These are phyloP conservation scores for Scolopax bukidnonensis DNA, from an alignment of 2,797 vertebrate species.

Conservation along the genomic window DNA sequence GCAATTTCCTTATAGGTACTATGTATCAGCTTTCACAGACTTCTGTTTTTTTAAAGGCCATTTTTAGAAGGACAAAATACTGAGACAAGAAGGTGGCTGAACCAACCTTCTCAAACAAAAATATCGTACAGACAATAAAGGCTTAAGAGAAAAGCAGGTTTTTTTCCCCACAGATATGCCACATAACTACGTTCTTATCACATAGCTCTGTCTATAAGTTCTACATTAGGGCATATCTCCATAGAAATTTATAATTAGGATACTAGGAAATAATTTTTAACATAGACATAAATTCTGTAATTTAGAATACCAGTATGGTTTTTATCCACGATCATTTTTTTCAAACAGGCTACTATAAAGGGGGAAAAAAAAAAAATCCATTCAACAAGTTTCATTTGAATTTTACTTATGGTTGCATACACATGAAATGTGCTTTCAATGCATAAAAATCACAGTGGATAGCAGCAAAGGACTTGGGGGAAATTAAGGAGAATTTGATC, in stretches of 20 bases:
- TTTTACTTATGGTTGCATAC: constrained; percentile 78
- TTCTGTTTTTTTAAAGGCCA: constrained; percentile 47
- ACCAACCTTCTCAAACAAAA: constrained; percentile 34
- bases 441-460: constrained; percentile 87
- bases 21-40: not conserved
- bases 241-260: not conserved
- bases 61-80: constrained; percentile 56
- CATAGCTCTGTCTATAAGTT: constrained; percentile 24
- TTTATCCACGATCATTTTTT: constrained; percentile 11
- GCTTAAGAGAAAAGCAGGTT: constrained; percentile 36
- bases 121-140: constrained; percentile 37
- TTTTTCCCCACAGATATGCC: constrained; percentile 44
- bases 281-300: constrained; percentile 32
- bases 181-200: constrained; percentile 43
- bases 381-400: constrained; percentile 71
- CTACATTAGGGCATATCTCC: constrained; percentile 13
- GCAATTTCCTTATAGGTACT: not conserved
- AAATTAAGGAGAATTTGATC: constrained; percentile 74
- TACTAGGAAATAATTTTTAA: constrained; percentile 43
- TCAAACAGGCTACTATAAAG: constrained; percentile 60
- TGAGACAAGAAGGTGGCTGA: not conserved
- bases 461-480: constrained; percentile 82
- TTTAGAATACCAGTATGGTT: constrained; percentile 37
- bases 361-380: constrained; percentile 49
- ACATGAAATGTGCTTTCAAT: constrained; percentile 85